phyloP scores from a whole-genome alignment of 2,113 vertebrate species.

The Ammodytes marinus region DNA sequence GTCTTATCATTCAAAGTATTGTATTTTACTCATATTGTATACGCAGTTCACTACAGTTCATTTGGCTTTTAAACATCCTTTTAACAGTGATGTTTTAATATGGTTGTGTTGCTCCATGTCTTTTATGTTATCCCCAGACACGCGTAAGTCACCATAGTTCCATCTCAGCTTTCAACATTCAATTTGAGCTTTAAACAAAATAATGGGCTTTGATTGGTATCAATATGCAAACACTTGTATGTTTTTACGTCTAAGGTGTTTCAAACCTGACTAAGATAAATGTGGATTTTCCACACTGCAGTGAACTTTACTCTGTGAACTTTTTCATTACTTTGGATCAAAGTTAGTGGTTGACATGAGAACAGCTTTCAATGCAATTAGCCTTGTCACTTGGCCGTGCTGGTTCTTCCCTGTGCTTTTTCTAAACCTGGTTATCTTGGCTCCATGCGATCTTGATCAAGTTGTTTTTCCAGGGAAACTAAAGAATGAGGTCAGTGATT shows the following conservation, averaged over 20 bases:
- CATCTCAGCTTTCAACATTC: neutral
- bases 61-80: no score
- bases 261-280: neutral
- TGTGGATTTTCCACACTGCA: neutral
- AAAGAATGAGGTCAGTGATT: slow-evolving; percentile 75
- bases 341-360: slow-evolving; percentile 25
- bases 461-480: slow-evolving; percentile 59
- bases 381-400: slow-evolving; percentile 4
- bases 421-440: slow-evolving; percentile 62
- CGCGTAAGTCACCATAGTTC: neutral
- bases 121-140: no score
- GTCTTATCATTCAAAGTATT: neutral
- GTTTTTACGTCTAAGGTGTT: neutral
- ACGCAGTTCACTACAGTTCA: no score
- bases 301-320: neutral
- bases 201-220: neutral
- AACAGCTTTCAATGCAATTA: slow-evolving; percentile 25
- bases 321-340: neutral
- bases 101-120: neutral
- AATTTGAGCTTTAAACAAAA: neutral
- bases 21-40: no score
- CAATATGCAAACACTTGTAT: neutral
- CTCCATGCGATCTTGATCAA: slow-evolving; percentile 44
- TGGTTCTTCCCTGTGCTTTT: slow-evolving; percentile 47
- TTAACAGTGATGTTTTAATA: no score